phyloP scores from a whole-genome alignment of 2,888 invertebrate genomes.

The Ophion ventricosus region DNA sequence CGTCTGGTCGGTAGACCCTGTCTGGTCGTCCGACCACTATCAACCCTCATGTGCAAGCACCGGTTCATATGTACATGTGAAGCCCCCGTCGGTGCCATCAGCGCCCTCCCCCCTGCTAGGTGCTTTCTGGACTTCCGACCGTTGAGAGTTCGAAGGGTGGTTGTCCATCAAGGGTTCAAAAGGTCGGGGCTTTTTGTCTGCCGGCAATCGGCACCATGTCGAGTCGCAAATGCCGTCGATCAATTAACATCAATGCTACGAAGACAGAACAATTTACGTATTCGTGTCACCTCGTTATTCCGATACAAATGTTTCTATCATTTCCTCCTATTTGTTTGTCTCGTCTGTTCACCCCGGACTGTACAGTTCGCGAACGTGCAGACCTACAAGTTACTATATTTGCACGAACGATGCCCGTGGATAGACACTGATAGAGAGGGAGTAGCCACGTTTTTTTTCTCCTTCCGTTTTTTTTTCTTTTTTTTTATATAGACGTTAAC shows the following conservation, averaged over 20 bases:
- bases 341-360: no score
- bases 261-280: neutral
- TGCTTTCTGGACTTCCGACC: no score
- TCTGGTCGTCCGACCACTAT: slow-evolving; percentile 34
- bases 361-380: neutral
- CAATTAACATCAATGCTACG: neutral
- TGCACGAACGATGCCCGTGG: neutral
- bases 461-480: neutral
- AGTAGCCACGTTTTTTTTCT: neutral
- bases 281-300: neutral
- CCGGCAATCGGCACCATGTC: no score
- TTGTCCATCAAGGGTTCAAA: no score
- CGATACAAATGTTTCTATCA: neutral
- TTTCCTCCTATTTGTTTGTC: no score
- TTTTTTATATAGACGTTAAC: neutral
- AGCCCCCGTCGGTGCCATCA: no score
- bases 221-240: no score
- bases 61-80: slow-evolving; percentile 15
- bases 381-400: neutral
- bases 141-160: no score
- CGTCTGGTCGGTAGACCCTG: slow-evolving; percentile 50
- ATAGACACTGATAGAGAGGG: neutral
- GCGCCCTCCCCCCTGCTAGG: no score
- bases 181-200: no score
- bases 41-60: neutral